Base-by-base conservation (phyloP, 2,113 vertebrate species). In the Gasterosteus aculeatus region DNA sequence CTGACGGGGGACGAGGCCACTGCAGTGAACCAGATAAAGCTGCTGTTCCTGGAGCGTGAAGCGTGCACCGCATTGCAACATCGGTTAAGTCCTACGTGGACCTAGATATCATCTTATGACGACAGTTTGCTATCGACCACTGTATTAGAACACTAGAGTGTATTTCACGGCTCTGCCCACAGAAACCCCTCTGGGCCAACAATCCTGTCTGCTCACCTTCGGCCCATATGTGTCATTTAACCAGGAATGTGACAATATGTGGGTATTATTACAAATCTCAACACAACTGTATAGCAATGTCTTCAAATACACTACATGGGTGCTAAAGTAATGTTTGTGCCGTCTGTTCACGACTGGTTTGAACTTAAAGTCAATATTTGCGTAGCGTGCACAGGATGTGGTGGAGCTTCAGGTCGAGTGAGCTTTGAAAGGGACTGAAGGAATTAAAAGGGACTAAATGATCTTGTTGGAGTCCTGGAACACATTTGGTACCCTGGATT, bases 361-460 rank as follows among this genome's bases (percentile, higher is more conserved):
- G 14, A 72, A 78, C 85, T 83, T 60, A 80, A 86, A 86, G 80
- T 44, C 60, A n/a, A 62, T 49, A 87, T 87, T 83, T 83, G 80
- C 85, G 83, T 84, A 70, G 2, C 10, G 67, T 14, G 18, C 26
- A 35, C 38, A 64, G 58, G 70, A 69, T 7, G 60, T 70, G 53
- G 33, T 57, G 42, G 41, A 63, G 66, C 70, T 80, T 58, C 81
- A 77, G 76, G 78, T 89, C 64, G 85, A 83, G 65, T 80, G 75
- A 82, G 78, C 69, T 74, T 69, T 81, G 57, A 77, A 61, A 67
- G 69, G 77, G 87, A 80, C 67, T n/a, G 18, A 64, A 59, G 64
- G 72, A 87, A 85, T 80, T 71, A 85, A 86, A 86, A 77, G 49
- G 5, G 57, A 82, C 72, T 89, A 88, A 90, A 88, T 19, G 58